Evolutionary conservation across 2,888 invertebrate genomes (phyloP).

Genomic region (Hyles lineata): DNA sequence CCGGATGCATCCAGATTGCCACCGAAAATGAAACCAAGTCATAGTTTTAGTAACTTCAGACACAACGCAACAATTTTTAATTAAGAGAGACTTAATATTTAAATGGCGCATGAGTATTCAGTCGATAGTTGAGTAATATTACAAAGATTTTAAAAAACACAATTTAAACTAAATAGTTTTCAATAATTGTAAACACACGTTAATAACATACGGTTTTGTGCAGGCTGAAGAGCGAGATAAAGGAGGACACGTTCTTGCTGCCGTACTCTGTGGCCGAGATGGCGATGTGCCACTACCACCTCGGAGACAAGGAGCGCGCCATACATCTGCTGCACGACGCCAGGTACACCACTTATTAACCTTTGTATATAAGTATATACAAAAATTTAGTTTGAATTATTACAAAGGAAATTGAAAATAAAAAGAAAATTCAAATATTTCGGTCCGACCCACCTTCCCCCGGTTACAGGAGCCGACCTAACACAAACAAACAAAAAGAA

Average conservation of each 20-base stretch:
- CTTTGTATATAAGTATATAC: not conserved
- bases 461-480: too few relatives aligned
- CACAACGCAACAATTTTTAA: too few relatives aligned
- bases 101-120: too few relatives aligned
- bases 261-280: slow-evolving; percentile 95
- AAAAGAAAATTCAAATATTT: too few relatives aligned
- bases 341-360: slow-evolving; percentile 83
- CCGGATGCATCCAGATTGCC: too few relatives aligned
- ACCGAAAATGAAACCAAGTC: too few relatives aligned
- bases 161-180: not conserved
- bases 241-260: slow-evolving; percentile 92
- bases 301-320: slow-evolving; percentile 88
- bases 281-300: slow-evolving; percentile 90
- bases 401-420: not conserved
- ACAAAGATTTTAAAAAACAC: too few relatives aligned
- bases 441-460: too few relatives aligned
- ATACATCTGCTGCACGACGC: slow-evolving; percentile 91
- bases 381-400: not conserved
- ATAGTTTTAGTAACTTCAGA: too few relatives aligned
- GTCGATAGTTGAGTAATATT: too few relatives aligned
- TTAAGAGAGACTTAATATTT: too few relatives aligned
- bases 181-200: not conserved
- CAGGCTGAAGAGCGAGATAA: slow-evolving; percentile 88
- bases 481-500: too few relatives aligned
- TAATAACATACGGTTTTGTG: slow-evolving; percentile 10